Base-by-base conservation (phyloP, 2,888 invertebrate species). In the Tubulanus polymorphus region DNA sequence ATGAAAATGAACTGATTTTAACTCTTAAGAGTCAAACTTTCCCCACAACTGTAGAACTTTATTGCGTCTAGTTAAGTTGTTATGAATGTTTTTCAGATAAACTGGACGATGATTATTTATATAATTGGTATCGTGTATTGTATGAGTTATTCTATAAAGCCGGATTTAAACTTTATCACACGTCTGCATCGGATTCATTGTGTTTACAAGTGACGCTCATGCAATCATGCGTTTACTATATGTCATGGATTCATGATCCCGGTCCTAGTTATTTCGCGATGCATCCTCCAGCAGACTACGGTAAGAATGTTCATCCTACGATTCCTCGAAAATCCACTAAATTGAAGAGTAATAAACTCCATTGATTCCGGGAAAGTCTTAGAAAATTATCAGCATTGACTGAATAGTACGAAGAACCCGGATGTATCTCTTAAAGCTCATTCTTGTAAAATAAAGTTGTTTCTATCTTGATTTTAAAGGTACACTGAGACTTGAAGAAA, bases 171-270 rank as follows among this genome's bases (percentile, higher is more conserved):
- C 63, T 75, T 45, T 75, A 72, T 58, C 72, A 73, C 65, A 69
- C 71, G 0, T 59, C 69, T 1, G 65, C 72, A 12, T 68, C 69
- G 3, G 70, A 73, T 57, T 62, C 69, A n/a, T 66, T 74, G 27
- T 75, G 75, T 67, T 62, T 73, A n/a, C 74, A 74, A 54, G 73
- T 73, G 30, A 75, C 75, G n/a, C 65, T 75, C 60, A 75, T 75
- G 75, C 70, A 75, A 62, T 75, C 75, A 1, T 75, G 75, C 59
- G 59, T 67, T 6, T 74, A 74, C 56, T 73, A 68, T 55, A 57
- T 72, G 64, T 71, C 72, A 1, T 75, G 72, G 68, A 61, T 73
- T 15, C 60, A 63, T 18, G 65, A 69, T 51, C 72, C 72, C 2
- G 73, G 74, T 8, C 71, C 71, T 15, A 61, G 61, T 20, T 63